A percentile compares a stretch with the other conserved stretches of the same genome.
Evolutionary conservation across 2,113 vertebrate genomes (phyloP).

Genomic region (Vanacampus margaritifer): DNA sequence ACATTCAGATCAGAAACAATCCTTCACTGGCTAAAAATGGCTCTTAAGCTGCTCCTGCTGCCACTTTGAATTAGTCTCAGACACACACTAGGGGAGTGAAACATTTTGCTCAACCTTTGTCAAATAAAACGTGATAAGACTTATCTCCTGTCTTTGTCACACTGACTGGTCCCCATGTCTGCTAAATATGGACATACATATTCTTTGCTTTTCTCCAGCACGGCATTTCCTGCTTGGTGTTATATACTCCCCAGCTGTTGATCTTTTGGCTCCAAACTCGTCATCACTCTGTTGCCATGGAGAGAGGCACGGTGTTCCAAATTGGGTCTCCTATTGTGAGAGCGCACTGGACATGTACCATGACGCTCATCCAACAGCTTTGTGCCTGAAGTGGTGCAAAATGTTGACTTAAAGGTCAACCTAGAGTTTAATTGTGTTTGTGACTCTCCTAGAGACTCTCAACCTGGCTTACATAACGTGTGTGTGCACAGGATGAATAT

Average conservation of each 20-base stretch:
- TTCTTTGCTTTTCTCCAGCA: not conserved
- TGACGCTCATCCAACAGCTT: conserved; percentile 27
- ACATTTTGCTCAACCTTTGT: conserved; percentile 44
- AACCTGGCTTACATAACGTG: conserved; percentile 17
- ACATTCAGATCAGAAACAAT: conserved; percentile 5
- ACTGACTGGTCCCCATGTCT: conserved; percentile 5
- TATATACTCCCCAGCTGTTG: conserved; percentile 44
- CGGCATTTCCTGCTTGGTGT: conserved; percentile 16
- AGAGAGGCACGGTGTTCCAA: conserved; percentile 25
- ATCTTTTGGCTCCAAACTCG: conserved; percentile 24
- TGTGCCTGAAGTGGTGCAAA: conserved; percentile 16
- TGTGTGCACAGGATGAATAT: not conserved
- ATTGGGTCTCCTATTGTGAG: conserved; percentile 21
- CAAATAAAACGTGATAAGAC: conserved; percentile 20
- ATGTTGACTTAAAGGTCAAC: conserved; percentile 10
- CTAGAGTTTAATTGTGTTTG: conserved; percentile 17
- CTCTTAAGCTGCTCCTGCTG: conserved; percentile 21
- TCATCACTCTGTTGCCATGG: conserved; percentile 54
- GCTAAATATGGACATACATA: conserved; percentile 12
- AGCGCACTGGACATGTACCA: conserved; percentile 38
- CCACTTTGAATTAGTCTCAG: conserved; percentile 39
- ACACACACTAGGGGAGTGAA: conserved; percentile 24
- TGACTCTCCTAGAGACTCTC: not conserved
- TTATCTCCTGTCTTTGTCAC: conserved; percentile 9
- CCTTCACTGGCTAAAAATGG: conserved; percentile 30